These are phyloP conservation scores for Chirona hameri DNA, from an alignment of 2,888 invertebrate genomes.

Conservation along the genomic window DNA sequence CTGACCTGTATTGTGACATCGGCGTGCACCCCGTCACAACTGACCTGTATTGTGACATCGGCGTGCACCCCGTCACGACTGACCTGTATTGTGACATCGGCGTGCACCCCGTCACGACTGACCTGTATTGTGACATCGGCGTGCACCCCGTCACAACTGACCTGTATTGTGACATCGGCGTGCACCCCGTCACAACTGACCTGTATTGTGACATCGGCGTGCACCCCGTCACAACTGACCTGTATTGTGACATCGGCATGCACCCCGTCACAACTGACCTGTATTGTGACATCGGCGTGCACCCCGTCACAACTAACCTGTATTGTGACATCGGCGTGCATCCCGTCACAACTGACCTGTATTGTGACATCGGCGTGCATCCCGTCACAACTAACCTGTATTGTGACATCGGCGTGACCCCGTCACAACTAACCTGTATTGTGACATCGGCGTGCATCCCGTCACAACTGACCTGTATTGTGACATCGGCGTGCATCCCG, in stretches of 20 bases:
- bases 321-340: conserved; percentile 4
- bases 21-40: background rate
- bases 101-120: background rate
- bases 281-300: background rate
- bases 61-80: background rate
- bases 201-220: no score
- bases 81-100: background rate
- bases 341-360: background rate
- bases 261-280: background rate
- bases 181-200: background rate
- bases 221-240: background rate
- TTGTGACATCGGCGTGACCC: background rate
- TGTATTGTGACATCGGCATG: background rate
- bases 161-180: conserved; percentile 12
- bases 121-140: background rate
- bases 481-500: background rate
- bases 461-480: background rate
- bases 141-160: background rate
- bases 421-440: background rate
- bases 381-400: background rate
- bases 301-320: background rate
- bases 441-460: background rate
- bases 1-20: conserved; percentile 9
- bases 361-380: no score
- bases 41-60: no score